Base-by-base conservation (phyloP, 2,888 invertebrate species). In the Hesperia comma region DNA sequence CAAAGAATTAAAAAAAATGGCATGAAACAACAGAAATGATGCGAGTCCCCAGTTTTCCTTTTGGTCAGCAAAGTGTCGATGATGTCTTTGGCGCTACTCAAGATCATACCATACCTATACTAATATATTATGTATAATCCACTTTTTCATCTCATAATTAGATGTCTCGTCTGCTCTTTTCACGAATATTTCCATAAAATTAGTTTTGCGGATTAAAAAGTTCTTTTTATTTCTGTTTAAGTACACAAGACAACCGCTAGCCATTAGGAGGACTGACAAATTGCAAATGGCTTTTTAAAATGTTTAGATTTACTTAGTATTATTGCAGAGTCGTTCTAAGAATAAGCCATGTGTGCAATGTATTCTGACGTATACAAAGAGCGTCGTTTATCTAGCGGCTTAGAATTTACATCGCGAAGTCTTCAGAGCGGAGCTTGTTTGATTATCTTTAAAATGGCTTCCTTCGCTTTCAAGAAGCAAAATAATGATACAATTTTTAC, bases 391-490 rank as follows among this genome's bases (percentile, higher is more conserved):
- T 64, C 58, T 53, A 58, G 53, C 32, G 64, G 58, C 58, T 64
- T 64, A 58, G 53, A 64, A 58, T 64, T 64, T 64, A 64, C 64
- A 64, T 64, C 53, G 41, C 53, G 19, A 66, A 66, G 58, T 32
- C 64, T 66, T 66, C 64, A 60, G 51, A 60, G 53, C 51, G 64
- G 43, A 53, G 64, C 58, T 66, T 66, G 58, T 66, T 66, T 66
- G 64, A 66, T 66, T 66, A 51, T 60, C 64, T 66, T 58, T 51
- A 66, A 60, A 66, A 60, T 66, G 64, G 58, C 58, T 66, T 60
- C 58, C 64, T 19, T 58, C 51, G 40, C 57, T 40, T 49, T 26
- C 21, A 64, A 19, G 57, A 64, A 61, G 32, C 21, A 40, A 46
- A 19, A 17, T 17, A 21, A 33, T 55, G 26, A 10, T 26, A 26